Base-by-base conservation (phyloP, 2,797 vertebrate species). In the Podarcis siculus region DNA sequence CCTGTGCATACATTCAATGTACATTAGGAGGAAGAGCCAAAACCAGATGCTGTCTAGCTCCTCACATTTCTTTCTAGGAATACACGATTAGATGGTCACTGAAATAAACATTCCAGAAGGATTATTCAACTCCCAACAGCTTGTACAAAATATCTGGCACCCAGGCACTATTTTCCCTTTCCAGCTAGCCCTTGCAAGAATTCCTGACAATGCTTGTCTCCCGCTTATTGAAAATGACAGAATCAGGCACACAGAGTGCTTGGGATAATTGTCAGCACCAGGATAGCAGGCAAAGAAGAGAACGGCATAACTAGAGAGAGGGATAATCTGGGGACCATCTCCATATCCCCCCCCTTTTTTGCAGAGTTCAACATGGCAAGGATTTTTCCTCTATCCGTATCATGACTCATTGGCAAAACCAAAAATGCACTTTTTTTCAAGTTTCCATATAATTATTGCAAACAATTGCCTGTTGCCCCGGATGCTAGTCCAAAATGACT, bases 371-470 rank as follows among this genome's bases (percentile, higher is more conserved):
- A 91, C 32, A 0, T 4, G 89, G 71, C 90, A 92, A 89, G 87
- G 95, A 93, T 89, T 91, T 91, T 91, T 89, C 89, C 92, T 79
- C 85, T 85, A 92, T 93, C 91, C 90, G 85, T 87, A 55, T 92
- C 87, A 91, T 95, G 94, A 95, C 88, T 96, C 93, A 95, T 67
- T 90, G 91, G 69, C 90, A 93, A 94, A 95, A 94, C 85, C 85
- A 89, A 89, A 84, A 89, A 76, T 89, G 49, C 82, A 30, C 86
- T 9, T 27, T 88, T 94, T 86, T 23, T 69, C 93, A 89, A 87
- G 94, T 94, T 94, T 94, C 91, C 92, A 89, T 92, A 82, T 89
- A 86, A 89, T 91, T 95, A 79, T 72, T 8, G 83, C 90, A 90
- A 93, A 90, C 92, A 81, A 71, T 92, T 89, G 87, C 85, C 76